Evolutionary conservation across 2,888 invertebrate genomes (phyloP), one percentile per base, ranked within the genome.

Genomic region (Spicauda simplicius): DNA sequence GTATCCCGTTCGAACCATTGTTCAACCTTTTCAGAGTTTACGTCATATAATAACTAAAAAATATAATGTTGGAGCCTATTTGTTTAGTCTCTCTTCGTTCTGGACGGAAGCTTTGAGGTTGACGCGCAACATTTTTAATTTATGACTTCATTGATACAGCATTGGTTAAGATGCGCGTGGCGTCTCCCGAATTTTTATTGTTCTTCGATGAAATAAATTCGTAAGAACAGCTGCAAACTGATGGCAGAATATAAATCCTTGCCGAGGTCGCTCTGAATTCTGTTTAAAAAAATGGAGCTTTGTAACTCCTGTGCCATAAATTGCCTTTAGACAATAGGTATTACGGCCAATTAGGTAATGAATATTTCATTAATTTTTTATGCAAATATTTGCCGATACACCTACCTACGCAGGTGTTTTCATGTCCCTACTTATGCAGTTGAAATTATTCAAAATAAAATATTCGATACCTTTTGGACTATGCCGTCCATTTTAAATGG

Each of bases 291-390:
- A 72, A 75, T 71, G 65, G 70, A 73, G 25, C 74, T 76, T 79
- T 77, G 81, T 80, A 59, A 70, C 64, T 76, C 62, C 72, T 69
- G 70, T 60, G 74, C 75, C 62, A 84, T 90, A 89, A 89, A 89
- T 88, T 80, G 71, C 78, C 67, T 73, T 74, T 72, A 81, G 81
- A 88, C 89, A 87, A 88, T 85, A 79, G 83, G 74, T 59, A 58
- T 48, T 76, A 79, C 77, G 72, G 74, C 55, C 82, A 84, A 85
- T 86, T 84, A 85, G 61, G 67, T 72, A 78, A 87, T 88, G 85
- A 88, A 88, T 89, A 85, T 85, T 88, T 85, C 83, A 88, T 85
- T 76, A 72, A 70, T 77, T 85, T 84, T 84, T 83, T 82, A 53
- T 57, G 25, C 14, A 52, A 67, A 52, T 55, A 52, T 14, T 53